Percentiles rank a stretch among this genome's conserved stretches.
These are phyloP conservation scores for Nymphicus hollandicus DNA, from an alignment of 2,113 vertebrate genomes.

Conservation along the genomic window DNA sequence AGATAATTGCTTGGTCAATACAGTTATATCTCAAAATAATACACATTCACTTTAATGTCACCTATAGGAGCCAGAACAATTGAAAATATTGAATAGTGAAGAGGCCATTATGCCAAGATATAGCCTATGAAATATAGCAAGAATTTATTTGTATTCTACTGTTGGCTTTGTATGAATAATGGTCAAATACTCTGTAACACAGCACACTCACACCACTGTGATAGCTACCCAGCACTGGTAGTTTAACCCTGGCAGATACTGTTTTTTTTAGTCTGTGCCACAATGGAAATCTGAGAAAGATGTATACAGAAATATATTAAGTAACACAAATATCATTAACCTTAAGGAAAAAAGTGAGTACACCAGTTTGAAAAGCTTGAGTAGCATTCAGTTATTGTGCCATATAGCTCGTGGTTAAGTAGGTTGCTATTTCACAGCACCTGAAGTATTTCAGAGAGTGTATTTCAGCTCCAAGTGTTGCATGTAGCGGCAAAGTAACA, in stretches of 20 bases:
- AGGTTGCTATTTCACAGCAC: background rate
- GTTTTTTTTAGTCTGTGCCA: background rate
- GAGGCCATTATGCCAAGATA: background rate
- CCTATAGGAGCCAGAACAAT: background rate
- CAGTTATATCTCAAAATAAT: conserved; percentile 19
- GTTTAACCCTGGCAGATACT: background rate
- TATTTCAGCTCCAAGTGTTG: background rate
- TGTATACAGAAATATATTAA: background rate
- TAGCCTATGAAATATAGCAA: background rate
- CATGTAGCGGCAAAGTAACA: background rate
- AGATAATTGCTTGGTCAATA: conserved; percentile 51
- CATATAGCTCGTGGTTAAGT: background rate
- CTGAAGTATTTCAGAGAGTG: background rate
- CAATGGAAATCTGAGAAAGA: background rate
- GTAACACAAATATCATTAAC: background rate
- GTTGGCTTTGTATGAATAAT: background rate
- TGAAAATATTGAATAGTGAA: conserved; percentile 32
- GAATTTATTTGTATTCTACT: background rate
- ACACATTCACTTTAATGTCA: background rate
- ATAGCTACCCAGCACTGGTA: background rate
- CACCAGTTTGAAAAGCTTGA: background rate
- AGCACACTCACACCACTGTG: background rate
- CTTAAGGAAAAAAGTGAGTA: background rate
- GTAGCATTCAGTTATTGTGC: background rate
- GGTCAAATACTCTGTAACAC: background rate